These are phyloP conservation scores for Urocitellus parryii DNA, from an alignment of 2,113 vertebrate genomes.

Conservation along the genomic window DNA sequence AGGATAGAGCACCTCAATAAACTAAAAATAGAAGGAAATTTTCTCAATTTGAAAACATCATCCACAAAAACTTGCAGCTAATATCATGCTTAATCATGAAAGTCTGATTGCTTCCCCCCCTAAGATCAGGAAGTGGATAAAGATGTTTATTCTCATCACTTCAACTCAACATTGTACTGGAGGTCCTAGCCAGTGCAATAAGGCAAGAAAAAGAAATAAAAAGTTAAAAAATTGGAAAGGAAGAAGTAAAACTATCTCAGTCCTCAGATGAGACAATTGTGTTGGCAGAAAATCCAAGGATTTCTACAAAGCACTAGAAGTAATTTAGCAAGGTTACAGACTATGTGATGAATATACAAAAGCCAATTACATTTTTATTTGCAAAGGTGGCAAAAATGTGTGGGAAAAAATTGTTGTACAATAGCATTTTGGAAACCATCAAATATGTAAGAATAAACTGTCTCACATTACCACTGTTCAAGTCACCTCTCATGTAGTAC, in stretches of 20 bases:
- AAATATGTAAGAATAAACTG: not conserved
- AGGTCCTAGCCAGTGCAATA: conserved; percentile 10
- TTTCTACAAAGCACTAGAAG: not conserved
- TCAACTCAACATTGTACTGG: not conserved
- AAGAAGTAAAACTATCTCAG: conserved; percentile 17
- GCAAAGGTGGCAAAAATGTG: conserved; percentile 33
- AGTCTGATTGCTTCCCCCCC: not conserved
- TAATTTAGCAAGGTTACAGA: not conserved
- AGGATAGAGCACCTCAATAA: not conserved
- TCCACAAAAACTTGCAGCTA: conserved; percentile 10
- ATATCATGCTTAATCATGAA: conserved; percentile 4
- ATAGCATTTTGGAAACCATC: not conserved
- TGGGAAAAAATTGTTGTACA: not conserved
- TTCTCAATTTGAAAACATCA: not conserved
- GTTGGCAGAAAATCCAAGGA: conserved; percentile 31
- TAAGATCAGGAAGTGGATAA: not conserved
- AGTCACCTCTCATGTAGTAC: not conserved
- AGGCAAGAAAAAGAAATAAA: conserved; percentile 25
- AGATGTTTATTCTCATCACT: not conserved
- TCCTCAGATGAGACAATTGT: conserved; percentile 14
- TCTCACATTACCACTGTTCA: not conserved
- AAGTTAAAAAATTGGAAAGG: not conserved
- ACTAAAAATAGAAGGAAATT: not conserved
- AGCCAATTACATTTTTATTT: conserved; percentile 34
- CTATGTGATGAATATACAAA: not conserved